A percentile compares a stretch with the other conserved stretches of the same genome.
Evolutionary conservation across 2,113 vertebrate genomes (phyloP).

Genomic region (Acanthisitta chloris): DNA sequence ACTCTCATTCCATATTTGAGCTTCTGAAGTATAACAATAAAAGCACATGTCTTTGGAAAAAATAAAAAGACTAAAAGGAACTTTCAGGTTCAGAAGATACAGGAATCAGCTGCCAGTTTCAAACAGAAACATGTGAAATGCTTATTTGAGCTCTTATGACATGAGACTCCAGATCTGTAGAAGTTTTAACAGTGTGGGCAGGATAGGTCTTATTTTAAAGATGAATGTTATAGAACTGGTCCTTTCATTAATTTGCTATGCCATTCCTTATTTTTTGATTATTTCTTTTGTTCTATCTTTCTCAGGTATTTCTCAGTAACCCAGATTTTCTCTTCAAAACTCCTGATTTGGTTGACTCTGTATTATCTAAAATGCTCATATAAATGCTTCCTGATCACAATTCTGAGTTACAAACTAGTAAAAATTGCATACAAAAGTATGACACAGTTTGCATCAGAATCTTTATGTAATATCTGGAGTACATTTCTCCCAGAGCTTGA

Average conservation of each 20-base stretch:
- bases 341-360: background rate
- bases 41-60: background rate
- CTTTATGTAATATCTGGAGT: background rate
- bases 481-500: background rate
- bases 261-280: background rate
- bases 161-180: background rate
- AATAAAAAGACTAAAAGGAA: background rate
- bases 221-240: background rate
- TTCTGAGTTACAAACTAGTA: background rate
- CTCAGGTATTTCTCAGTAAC: background rate
- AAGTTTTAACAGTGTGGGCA: background rate
- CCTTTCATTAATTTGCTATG: background rate
- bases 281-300: background rate
- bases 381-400: background rate
- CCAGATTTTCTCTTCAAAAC: background rate
- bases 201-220: background rate
- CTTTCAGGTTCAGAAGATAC: background rate
- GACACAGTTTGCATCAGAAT: background rate
- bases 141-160: background rate
- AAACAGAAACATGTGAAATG: fast-evolving
- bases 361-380: background rate
- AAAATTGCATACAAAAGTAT: background rate
- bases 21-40: background rate
- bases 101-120: background rate
- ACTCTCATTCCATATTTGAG: background rate